Base-by-base conservation (phyloP, 2,888 invertebrate species). In the Brenthis ino region DNA sequence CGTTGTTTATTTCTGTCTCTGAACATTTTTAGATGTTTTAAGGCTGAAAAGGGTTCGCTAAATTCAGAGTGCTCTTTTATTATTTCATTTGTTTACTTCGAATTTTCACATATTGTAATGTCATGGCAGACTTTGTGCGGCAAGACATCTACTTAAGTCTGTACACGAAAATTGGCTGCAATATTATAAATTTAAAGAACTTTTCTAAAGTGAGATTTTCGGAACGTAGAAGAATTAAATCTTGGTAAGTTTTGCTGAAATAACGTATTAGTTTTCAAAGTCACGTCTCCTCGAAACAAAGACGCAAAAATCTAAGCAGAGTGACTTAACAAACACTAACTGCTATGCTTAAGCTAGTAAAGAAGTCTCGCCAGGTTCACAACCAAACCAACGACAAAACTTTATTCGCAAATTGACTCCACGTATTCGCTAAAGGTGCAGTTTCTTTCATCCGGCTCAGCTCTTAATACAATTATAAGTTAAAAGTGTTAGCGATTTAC, bases 361-460 rank as follows among this genome's bases (percentile, higher is more conserved):
- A 83, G 78, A 76, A 77, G 78, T 81, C 80, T 79, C 72, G 71
- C 71, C 72, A 74, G 77, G 73, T 77, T 72, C 75, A 75, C 75
- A 74, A 78, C 78, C 85, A 83, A 81, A 83, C 85, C 86, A 87
- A 90, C 88, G 85, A 83, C 80, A 78, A 81, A 90, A 91, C 82
- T 91, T 92, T 89, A 86, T 89, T 92, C 89, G 85, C 91, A 92
- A 93, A 93, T 93, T 91, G 92, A 92, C 91, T 91, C 80, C 89
- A 87, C 89, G 91, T 91, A 90, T 90, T 88, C 90, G 92, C 90
- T 89, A 87, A 85, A 90, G 87, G 84, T 91, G 92, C 91, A 92
- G 83, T 91, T 93, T 90, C 91, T 90, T 92, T 91, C 86, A 89
- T 86, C 85, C 72, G 80, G 84, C 86, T 87, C 81, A 82, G 85